Evolutionary conservation across 1,140 invertebrate genomes (phyloP).

Genomic region (Bradynema listronoti): DNA sequence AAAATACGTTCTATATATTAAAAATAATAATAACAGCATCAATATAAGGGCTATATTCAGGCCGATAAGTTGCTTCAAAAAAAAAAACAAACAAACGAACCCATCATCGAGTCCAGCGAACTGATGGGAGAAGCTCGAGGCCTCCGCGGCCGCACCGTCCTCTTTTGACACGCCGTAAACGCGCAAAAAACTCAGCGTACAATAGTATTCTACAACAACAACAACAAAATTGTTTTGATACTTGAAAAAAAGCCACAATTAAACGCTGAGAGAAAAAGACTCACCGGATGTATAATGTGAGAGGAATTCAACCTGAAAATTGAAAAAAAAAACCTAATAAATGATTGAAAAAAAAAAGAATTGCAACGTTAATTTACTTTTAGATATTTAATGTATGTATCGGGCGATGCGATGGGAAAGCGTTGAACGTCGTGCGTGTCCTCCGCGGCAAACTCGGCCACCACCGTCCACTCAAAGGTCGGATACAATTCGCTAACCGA

Average conservation of each 20-base stretch:
- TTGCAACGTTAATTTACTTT: conserved; percentile 56
- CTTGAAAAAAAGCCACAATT: too few species aligned
- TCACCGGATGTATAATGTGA: too few species aligned
- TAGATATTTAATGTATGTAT: conserved; percentile 84
- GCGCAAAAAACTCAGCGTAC: conserved; percentile 82
- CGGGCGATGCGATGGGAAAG: conserved; percentile 70
- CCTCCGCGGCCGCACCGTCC: conserved; percentile 60
- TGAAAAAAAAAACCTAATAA: conserved; percentile 13
- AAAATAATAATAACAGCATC: too few species aligned
- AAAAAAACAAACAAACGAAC: too few species aligned
- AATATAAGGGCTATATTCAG: too few species aligned
- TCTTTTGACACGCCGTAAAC: conserved; percentile 72
- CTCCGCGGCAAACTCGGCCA: conserved; percentile 77
- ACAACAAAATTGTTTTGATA: too few species aligned
- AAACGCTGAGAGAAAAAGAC: too few species aligned
- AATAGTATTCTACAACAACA: conserved; percentile 95
- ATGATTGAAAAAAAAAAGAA: conserved; percentile 2
- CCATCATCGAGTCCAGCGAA: too few species aligned
- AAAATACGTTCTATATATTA: too few species aligned
- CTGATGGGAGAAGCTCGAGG: too few species aligned
- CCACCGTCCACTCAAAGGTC: conserved; percentile 78
- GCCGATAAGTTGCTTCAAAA: too few species aligned
- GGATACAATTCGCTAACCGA: conserved; percentile 83
- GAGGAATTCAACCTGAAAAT: conserved; percentile 4
- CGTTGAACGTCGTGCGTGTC: conserved; percentile 79